Percentiles rank a stretch among this genome's conserved stretches.
Evolutionary conservation across 1,140 invertebrate genomes (phyloP).

Genomic region (Drosophila bipectinata): DNA sequence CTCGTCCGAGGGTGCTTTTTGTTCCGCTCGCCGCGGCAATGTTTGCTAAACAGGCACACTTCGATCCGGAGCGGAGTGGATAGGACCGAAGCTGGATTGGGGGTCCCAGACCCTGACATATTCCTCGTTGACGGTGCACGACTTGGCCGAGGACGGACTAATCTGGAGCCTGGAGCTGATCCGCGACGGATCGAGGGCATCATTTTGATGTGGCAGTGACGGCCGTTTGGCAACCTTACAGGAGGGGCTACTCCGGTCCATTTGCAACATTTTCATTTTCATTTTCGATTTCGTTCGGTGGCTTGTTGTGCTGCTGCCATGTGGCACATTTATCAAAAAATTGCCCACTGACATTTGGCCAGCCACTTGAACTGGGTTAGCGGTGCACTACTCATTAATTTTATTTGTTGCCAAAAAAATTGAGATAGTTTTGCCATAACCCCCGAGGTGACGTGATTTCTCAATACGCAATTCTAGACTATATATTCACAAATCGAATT

Average conservation of each 20-base stretch:
- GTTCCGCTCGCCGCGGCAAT: constrained; percentile 44
- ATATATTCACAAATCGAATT: constrained; percentile 49
- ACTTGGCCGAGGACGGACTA: constrained; percentile 43
- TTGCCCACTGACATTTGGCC: constrained; percentile 74
- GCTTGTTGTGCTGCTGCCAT: constrained; percentile 39
- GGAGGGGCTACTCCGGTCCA: constrained; percentile 55
- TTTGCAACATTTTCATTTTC: constrained; percentile 73
- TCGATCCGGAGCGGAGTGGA: constrained; percentile 58
- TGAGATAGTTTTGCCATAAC: constrained; percentile 20
- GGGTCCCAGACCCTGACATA: constrained; percentile 73
- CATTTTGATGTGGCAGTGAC: constrained; percentile 79
- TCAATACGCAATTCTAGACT: constrained; percentile 69
- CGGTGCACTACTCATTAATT: constrained; percentile 68
- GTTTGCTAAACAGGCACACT: constrained; percentile 79
- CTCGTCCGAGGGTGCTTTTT: constrained; percentile 62
- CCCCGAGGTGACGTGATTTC: constrained; percentile 59
- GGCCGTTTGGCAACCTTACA: constrained; percentile 60
- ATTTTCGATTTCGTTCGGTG: constrained; percentile 46
- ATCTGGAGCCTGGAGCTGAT: constrained; percentile 30
- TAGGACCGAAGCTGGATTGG: constrained; percentile 8
- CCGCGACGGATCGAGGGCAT: constrained; percentile 73
- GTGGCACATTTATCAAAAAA: constrained; percentile 80
- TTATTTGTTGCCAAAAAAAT: constrained; percentile 62
- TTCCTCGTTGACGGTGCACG: constrained; percentile 78
- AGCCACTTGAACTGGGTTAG: constrained; percentile 74